These are phyloP conservation scores for Indicator indicator DNA, from an alignment of 2,113 vertebrate genomes.

Conservation along the genomic window DNA sequence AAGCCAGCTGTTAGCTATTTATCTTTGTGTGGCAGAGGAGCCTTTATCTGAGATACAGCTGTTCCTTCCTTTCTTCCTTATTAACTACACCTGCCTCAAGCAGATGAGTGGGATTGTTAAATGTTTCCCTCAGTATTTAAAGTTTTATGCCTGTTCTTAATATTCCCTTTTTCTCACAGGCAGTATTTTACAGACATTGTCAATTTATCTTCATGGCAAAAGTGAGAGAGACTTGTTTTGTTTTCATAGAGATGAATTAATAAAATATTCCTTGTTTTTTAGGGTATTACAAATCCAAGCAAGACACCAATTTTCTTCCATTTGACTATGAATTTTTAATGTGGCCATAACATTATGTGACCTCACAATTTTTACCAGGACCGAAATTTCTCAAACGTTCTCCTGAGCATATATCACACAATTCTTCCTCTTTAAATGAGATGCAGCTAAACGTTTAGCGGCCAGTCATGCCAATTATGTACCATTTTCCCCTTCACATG, in stretches of 20 bases:
- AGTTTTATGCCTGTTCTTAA: slow-evolving; percentile 19
- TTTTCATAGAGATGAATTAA: background rate
- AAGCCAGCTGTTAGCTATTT: slow-evolving; percentile 88
- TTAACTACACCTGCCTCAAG: slow-evolving; percentile 72
- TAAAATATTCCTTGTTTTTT: slow-evolving; percentile 4
- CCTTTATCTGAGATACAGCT: slow-evolving; percentile 79
- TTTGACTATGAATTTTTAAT: background rate
- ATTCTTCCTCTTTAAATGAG: background rate
- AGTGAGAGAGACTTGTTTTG: background rate
- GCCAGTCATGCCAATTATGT: background rate
- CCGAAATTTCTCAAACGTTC: background rate
- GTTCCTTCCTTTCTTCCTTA: slow-evolving; percentile 74
- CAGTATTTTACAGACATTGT: background rate
- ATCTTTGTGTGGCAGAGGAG: slow-evolving; percentile 80
- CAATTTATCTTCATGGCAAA: background rate
- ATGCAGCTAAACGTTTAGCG: background rate
- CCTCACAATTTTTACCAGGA: background rate
- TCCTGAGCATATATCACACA: background rate
- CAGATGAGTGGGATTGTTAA: slow-evolving; percentile 58
- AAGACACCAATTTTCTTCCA: background rate
- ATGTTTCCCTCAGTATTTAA: slow-evolving; percentile 32
- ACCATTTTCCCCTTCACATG: background rate
- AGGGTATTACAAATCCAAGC: background rate
- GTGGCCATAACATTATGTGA: background rate
- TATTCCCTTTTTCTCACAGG: background rate